phyloP scores from a whole-genome alignment of 2,888 invertebrate genomes.

The Parnassius apollo region DNA sequence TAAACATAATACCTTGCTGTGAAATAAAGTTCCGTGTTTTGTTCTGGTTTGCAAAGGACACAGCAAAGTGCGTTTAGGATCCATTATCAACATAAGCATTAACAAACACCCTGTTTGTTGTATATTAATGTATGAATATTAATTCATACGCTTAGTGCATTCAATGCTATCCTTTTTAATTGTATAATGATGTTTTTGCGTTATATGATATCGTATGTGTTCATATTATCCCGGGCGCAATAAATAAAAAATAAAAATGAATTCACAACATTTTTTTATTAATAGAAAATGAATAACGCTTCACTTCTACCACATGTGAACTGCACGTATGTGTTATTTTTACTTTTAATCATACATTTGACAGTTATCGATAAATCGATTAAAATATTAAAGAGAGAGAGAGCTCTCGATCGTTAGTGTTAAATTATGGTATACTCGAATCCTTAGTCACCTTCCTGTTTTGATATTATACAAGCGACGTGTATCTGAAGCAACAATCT shows the following conservation, averaged over 20 bases:
- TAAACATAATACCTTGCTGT: not conserved
- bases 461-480: conserved; percentile 5
- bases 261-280: too few relatives aligned
- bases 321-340: too few relatives aligned
- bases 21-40: not conserved
- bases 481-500: conserved; percentile 38
- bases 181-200: conserved; percentile 1
- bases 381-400: too few relatives aligned
- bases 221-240: too few relatives aligned
- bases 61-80: not conserved
- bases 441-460: conserved; percentile 6
- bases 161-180: not conserved
- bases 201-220: too few relatives aligned
- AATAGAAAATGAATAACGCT: too few relatives aligned
- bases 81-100: not conserved
- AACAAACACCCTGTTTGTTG: not conserved
- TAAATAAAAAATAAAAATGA: too few relatives aligned
- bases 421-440: too few relatives aligned
- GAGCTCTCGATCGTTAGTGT: too few relatives aligned
- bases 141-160: not conserved
- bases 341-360: too few relatives aligned
- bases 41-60: not conserved
- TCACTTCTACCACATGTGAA: too few relatives aligned
- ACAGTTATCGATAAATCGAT: too few relatives aligned
- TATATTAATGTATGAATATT: conserved; percentile 3